Conservation (phyloP, 1,140 invertebrate genomes). For the Lepidotrigona ventralis region DNA sequence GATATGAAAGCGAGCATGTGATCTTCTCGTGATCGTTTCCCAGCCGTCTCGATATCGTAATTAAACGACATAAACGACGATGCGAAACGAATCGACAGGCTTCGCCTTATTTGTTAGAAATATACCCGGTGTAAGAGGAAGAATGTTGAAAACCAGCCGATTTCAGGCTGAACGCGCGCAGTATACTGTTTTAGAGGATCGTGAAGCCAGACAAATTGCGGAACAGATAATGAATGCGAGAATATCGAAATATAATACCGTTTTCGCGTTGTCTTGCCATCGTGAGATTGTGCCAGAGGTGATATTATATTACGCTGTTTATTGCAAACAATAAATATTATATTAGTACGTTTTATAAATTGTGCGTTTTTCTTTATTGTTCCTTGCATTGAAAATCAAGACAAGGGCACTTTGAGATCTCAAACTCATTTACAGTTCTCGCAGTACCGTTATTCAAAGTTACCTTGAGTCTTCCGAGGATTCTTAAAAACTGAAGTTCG, state of each 20-base stretch:
- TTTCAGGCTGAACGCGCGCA: slow-evolving; percentile 3
- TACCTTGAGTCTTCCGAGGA: not conserved
- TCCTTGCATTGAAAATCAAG: not conserved
- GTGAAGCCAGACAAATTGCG: slow-evolving; percentile 12
- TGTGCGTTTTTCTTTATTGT: slow-evolving; percentile 50
- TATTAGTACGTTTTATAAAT: slow-evolving; percentile 81
- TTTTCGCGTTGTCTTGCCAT: slow-evolving; percentile 80
- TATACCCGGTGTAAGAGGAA: slow-evolving; percentile 6
- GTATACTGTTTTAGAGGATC: slow-evolving; percentile 1
- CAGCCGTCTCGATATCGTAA: slow-evolving; percentile 50
- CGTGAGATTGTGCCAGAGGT: slow-evolving; percentile 81
- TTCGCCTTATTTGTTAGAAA: slow-evolving; percentile 51
- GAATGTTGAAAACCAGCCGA: slow-evolving; percentile 32
- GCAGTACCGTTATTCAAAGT: not conserved
- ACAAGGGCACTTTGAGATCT: not conserved
- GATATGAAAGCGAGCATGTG: not conserved
- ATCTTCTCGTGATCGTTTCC: slow-evolving; percentile 29
- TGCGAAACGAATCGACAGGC: slow-evolving; percentile 40
- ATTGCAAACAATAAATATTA: slow-evolving; percentile 81
- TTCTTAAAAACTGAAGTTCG: not conserved
- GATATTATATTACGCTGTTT: slow-evolving; percentile 81
- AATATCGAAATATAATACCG: slow-evolving; percentile 60
- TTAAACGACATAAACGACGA: slow-evolving; percentile 58
- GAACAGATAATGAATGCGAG: slow-evolving; percentile 44
- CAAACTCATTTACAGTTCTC: too few species aligned